phyloP scores from a whole-genome alignment of 2,113 vertebrate genomes.

The Sinocyclocheilus anshuiensis region DNA sequence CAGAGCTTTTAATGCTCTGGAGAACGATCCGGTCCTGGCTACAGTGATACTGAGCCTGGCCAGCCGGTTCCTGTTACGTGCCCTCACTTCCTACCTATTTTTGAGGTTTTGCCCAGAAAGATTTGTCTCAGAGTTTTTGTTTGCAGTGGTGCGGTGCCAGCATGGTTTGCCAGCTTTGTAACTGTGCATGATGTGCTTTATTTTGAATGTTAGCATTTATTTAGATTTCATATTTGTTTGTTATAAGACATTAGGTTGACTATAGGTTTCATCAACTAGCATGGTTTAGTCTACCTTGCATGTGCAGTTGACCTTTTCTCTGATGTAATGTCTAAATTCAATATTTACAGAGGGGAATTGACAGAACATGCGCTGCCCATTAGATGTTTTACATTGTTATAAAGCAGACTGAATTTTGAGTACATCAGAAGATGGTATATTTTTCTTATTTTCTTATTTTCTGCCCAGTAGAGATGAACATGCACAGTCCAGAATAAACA shows the following conservation, averaged over 20 bases:
- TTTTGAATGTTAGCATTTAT: constrained; percentile 3
- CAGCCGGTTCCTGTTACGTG: constrained; percentile 72
- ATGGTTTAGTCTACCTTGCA: no score
- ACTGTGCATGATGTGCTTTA: background rate
- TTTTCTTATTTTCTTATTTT: constrained; percentile 31
- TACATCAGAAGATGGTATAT: constrained; percentile 9
- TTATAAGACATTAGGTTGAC: background rate
- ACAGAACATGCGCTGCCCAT: constrained; percentile 13
- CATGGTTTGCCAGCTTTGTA: constrained; percentile 75
- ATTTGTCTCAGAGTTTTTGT: constrained; percentile 62
- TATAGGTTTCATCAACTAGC: background rate
- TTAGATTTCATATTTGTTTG: background rate
- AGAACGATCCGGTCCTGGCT: constrained; percentile 64
- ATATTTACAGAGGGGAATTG: constrained; percentile 10
- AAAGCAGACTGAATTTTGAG: constrained; percentile 7
- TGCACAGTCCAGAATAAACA: constrained; percentile 21
- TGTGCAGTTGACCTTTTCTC: background rate
- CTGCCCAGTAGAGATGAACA: constrained; percentile 27
- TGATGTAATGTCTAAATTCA: constrained; percentile 20
- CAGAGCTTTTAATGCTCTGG: background rate
- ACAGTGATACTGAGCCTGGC: constrained; percentile 45
- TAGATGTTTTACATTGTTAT: constrained; percentile 6
- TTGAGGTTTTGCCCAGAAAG: constrained; percentile 87
- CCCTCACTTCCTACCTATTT: constrained; percentile 88
- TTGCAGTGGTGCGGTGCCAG: constrained; percentile 57